Evolutionary conservation across 2,888 invertebrate species (phyloP).

Genomic region (Limnephilus lunatus): DNA sequence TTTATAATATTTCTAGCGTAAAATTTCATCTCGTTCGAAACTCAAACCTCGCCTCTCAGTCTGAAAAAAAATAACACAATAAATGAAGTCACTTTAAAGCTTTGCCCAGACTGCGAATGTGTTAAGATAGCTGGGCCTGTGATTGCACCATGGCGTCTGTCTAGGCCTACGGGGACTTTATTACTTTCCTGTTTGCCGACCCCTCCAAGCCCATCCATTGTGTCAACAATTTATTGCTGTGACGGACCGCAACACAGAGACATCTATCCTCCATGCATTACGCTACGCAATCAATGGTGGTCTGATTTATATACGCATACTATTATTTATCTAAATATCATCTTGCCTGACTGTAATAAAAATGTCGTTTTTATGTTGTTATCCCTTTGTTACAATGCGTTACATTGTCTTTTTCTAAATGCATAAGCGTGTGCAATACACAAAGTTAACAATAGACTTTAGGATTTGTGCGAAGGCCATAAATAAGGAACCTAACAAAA

Average conservation of each 20-base stretch:
- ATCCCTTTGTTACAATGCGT: background rate
- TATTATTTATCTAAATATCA: conserved; percentile 14
- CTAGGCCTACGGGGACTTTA: conserved; percentile 44
- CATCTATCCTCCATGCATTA: background rate
- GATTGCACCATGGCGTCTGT: conserved; percentile 39
- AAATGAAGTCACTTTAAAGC: too few species aligned
- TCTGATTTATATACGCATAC: conserved; percentile 45
- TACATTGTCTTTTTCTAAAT: conserved; percentile 30
- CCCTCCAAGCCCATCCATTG: conserved; percentile 24
- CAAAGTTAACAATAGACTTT: conserved; percentile 41
- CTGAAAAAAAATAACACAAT: too few species aligned
- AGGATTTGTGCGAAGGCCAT: background rate
- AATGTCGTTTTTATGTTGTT: background rate
- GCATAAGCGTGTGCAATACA: conserved; percentile 39
- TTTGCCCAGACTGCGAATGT: background rate
- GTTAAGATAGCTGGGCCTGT: conserved; percentile 40
- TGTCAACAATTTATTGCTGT: conserved; percentile 8
- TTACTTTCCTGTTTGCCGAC: conserved; percentile 51
- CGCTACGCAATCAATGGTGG: background rate
- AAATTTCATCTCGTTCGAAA: too few species aligned
- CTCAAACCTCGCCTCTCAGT: too few species aligned
- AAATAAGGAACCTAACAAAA: background rate
- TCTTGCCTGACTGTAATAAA: background rate
- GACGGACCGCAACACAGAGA: conserved; percentile 31
- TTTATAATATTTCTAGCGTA: too few species aligned